Percentiles rank a stretch among this genome's conserved stretches.
Conservation (phyloP, 2,797 vertebrate genomes). For the Paedocypris micromegethes region DNA sequence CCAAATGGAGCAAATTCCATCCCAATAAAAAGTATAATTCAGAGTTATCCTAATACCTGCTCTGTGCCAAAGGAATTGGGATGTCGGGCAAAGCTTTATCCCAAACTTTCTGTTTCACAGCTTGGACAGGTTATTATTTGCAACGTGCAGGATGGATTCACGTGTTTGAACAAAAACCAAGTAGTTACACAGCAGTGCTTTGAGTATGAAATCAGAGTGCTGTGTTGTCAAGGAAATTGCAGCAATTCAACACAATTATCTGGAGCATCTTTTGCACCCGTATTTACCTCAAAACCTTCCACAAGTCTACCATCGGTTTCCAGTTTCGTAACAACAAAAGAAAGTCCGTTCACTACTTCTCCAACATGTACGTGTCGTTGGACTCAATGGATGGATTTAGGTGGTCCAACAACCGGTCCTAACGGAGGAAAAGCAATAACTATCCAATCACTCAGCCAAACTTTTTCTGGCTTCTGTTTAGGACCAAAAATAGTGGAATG, state of each 20-base stretch:
- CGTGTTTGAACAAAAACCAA: conserved; percentile 51
- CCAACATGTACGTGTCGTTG: conserved; percentile 14
- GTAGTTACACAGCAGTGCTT: conserved; percentile 40
- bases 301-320: background rate
- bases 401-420: conserved; percentile 18
- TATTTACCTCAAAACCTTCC: background rate
- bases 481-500: conserved; percentile 26
- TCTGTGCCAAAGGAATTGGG: conserved; percentile 19
- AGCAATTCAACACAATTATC: background rate
- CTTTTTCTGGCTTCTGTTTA: conserved; percentile 7
- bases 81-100: conserved; percentile 39
- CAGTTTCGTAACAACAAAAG: background rate
- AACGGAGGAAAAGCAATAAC: conserved; percentile 31
- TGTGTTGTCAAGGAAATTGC: conserved; percentile 30
- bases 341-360: background rate
- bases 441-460: conserved; percentile 7
- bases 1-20: conserved; percentile 1
- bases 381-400: conserved; percentile 38
- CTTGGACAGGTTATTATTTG: conserved; percentile 37
- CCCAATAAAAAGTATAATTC: conserved; percentile 5
- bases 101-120: conserved; percentile 17
- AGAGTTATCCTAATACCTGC: background rate
- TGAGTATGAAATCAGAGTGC: conserved; percentile 51
- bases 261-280: background rate
- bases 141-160: conserved; percentile 31